Percentiles rank a stretch among this genome's conserved stretches.
Conservation (phyloP, 1,140 invertebrate genomes). For the Drosophila cardini region DNA sequence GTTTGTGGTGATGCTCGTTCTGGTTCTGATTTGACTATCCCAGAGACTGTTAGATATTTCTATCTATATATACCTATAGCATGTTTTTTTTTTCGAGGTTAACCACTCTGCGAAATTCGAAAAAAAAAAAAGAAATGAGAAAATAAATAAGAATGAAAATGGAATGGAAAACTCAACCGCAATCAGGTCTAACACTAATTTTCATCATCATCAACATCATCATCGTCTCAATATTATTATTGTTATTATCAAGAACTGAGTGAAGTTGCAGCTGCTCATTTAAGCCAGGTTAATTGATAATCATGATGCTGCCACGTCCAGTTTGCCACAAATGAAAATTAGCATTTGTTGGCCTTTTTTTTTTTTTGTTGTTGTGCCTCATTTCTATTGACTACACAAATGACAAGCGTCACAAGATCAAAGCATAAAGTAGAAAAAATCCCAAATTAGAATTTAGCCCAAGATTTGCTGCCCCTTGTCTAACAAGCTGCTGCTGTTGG, state of each 20-base stretch:
- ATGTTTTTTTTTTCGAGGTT: constrained; percentile 31
- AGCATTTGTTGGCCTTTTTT: constrained; percentile 11
- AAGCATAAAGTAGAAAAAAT: constrained; percentile 46
- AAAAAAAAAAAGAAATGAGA: constrained; percentile 3
- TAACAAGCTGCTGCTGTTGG: constrained; percentile 45
- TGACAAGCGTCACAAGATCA: constrained; percentile 80
- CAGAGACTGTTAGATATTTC: constrained; percentile 24
- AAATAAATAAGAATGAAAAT: not conserved
- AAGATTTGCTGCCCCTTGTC: constrained; percentile 14
- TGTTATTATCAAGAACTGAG: constrained; percentile 3
- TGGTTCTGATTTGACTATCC: not conserved
- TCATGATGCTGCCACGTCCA: constrained; percentile 20
- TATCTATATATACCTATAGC: constrained; percentile 7
- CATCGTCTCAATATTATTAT: constrained; percentile 18
- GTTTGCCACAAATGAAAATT: constrained; percentile 54
- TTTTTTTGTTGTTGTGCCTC: not conserved
- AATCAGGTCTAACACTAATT: constrained; percentile 24
- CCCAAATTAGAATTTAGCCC: constrained; percentile 57
- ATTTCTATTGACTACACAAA: constrained; percentile 24
- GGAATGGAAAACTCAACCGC: constrained; percentile 21
- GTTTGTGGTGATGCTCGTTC: not conserved
- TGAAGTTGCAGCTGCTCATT: constrained; percentile 32
- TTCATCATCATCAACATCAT: constrained; percentile 11
- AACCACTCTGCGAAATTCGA: constrained; percentile 46
- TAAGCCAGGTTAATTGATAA: constrained; percentile 79